These are phyloP conservation scores for Picathartes gymnocephalus DNA, from an alignment of 2,113 vertebrate genomes.

Conservation along the genomic window DNA sequence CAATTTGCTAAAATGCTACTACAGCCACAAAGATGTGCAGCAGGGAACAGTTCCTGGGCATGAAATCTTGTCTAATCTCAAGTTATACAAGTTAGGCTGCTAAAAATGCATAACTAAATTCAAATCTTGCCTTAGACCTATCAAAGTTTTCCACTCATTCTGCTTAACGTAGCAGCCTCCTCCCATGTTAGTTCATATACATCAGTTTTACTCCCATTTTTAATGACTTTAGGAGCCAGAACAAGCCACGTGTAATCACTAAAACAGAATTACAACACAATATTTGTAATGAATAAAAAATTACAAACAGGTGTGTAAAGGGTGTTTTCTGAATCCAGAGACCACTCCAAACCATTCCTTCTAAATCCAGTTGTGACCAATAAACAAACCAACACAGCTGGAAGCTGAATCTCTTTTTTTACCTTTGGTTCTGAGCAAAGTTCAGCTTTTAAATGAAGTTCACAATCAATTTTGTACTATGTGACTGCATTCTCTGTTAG, in stretches of 20 bases:
- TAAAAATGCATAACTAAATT: neutral
- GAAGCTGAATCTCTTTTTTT: neutral
- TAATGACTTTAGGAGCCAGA: neutral
- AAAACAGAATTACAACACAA: neutral
- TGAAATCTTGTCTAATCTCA: neutral
- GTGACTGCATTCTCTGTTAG: neutral
- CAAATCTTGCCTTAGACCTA: neutral
- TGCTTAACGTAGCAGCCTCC: neutral
- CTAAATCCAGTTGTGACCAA: neutral
- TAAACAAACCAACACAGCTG: neutral
- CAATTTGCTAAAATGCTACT: neutral
- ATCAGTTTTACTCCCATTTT: neutral
- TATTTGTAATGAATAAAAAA: neutral
- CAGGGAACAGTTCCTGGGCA: neutral
- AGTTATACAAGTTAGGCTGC: neutral
- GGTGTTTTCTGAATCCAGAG: neutral
- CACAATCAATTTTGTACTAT: neutral
- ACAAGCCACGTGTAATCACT: neutral
- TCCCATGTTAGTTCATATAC: neutral
- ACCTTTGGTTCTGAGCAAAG: neutral
- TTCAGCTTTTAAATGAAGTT: neutral
- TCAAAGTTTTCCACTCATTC: neutral
- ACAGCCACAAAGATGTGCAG: neutral
- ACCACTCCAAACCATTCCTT: neutral
- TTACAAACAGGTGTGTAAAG: neutral